Evolutionary conservation across 2,113 vertebrate genomes (phyloP), one percentile per base, ranked within the genome.

Genomic region (Eira barbara): DNA sequence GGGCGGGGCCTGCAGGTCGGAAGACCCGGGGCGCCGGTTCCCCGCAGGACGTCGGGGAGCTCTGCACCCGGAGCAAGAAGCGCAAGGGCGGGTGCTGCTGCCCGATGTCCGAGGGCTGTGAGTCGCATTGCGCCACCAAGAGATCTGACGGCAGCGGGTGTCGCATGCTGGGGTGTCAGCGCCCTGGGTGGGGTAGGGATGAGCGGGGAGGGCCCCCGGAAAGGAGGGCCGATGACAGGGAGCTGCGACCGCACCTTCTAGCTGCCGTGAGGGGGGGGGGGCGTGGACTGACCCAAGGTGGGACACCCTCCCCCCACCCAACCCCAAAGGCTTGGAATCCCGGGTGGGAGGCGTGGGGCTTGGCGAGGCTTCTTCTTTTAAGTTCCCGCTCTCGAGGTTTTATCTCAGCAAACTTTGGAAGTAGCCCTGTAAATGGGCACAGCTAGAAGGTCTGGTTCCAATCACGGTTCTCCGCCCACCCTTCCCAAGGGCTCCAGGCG

Each of bases 261-360:
- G 63, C 12, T 5, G 12, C 34, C 49, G 14, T 10, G 59, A 49
- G 45, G 29, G 39, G 39, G 4, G 39, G 14, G 59, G 59, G 45
- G 29, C 27, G 63, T 2, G 61, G 27, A 52, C 42, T 20, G 57
- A 71, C 29, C 42, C 4, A n/a, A 12, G 29, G 29, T 31, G 69
- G 71, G 7, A 9, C 7, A 55, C 63, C 29, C 67, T 11, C 7
- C 2, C 2, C 29, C 61, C 27, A 29, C 27, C 79, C 23, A 59
- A 20, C 7, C 2, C 2, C n/a, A 71, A 29, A 27, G 27, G 4
- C 34, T 42, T 47, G 57, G 57, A 57, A 20, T 82, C 34, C 73
- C 4, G 5, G 36, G 6, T 42, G 13, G 2, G 36, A 31, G 31
- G 11, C 2, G 2, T 8, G 61, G 61, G 34, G 36, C 0, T 0